A percentile compares a stretch with the other conserved stretches of the same genome.
phyloP scores from a whole-genome alignment of 2,797 vertebrate species.

The Mastacembelus armatus region DNA sequence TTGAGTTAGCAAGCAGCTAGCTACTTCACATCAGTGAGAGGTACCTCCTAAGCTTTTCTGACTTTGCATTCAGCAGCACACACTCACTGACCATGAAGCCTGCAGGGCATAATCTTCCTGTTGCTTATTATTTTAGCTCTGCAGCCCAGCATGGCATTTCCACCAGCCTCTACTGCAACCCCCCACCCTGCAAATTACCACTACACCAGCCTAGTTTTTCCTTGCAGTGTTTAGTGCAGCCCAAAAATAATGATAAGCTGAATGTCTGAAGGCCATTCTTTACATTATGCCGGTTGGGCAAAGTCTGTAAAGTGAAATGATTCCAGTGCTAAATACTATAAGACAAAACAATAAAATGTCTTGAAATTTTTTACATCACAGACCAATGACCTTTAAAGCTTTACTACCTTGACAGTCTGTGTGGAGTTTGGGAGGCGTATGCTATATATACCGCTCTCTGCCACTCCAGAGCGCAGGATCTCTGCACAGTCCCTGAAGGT shows the following conservation, averaged over 20 bases:
- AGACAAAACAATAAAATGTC: conserved; percentile 21
- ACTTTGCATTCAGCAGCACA: conserved; percentile 60
- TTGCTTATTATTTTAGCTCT: conserved; percentile 67
- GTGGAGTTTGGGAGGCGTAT: conserved; percentile 83
- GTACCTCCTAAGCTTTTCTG: conserved; percentile 56
- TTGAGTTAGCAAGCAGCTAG: conserved; percentile 42
- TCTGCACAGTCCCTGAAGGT: conserved; percentile 86
- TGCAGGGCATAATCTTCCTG: conserved; percentile 48
- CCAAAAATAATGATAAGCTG: conserved; percentile 44
- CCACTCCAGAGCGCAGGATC: conserved; percentile 82
- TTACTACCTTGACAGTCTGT: conserved; percentile 81
- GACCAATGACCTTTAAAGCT: no score
- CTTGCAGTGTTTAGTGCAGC: conserved; percentile 41
- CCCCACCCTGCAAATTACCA: conserved; percentile 47
- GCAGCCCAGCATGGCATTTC: conserved; percentile 62
- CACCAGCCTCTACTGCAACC: conserved; percentile 42
- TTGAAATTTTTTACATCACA: conserved; percentile 36
- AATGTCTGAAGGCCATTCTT: conserved; percentile 50
- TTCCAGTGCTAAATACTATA: conserved; percentile 3
- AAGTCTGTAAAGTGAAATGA: conserved; percentile 22
- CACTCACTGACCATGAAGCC: conserved; percentile 42
- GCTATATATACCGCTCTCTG: conserved; percentile 83
- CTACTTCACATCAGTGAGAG: conserved; percentile 53
- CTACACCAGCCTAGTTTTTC: conserved; percentile 57
- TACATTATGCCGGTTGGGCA: conserved; percentile 2